These are phyloP conservation scores for Papilio machaon DNA, from an alignment of 1,140 invertebrate genomes.

Conservation along the genomic window DNA sequence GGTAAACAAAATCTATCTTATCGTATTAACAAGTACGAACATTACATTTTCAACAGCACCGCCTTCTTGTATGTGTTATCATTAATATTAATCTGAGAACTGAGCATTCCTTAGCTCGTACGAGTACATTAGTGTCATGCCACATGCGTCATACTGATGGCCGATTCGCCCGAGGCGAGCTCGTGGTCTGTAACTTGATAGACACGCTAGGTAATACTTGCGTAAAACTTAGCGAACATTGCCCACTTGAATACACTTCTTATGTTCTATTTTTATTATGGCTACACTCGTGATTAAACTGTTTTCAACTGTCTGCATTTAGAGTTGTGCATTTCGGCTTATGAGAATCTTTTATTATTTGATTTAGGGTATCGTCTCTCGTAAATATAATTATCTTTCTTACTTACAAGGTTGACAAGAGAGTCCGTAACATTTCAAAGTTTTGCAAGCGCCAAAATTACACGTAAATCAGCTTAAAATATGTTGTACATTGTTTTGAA, in stretches of 20 bases:
- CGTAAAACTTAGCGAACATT: slow-evolving; percentile 18
- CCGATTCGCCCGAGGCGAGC: neutral
- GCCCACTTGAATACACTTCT: neutral
- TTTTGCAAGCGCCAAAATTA: neutral
- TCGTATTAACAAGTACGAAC: neutral
- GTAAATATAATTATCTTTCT: neutral
- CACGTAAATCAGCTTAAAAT: neutral
- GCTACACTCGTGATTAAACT: neutral
- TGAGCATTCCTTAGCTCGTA: slow-evolving; percentile 2
- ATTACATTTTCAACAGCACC: neutral
- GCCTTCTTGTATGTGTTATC: slow-evolving; percentile 10
- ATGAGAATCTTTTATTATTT: neutral
- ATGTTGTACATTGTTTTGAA: neutral
- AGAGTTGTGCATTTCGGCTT: neutral
- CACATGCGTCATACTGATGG: neutral
- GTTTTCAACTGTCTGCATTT: neutral
- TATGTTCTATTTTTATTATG: neutral
- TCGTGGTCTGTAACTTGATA: slow-evolving; percentile 8
- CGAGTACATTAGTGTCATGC: slow-evolving; percentile 12
- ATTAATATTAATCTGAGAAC: slow-evolving; percentile 22
- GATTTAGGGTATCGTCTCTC: neutral
- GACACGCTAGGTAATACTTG: slow-evolving; percentile 13
- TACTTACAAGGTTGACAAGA: neutral
- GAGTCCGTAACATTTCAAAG: neutral
- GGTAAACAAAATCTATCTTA: slow-evolving; percentile 6